Percentiles rank a stretch among this genome's conserved stretches.
phyloP scores from a whole-genome alignment of 2,113 vertebrate species.

The Leuciscus idus region DNA sequence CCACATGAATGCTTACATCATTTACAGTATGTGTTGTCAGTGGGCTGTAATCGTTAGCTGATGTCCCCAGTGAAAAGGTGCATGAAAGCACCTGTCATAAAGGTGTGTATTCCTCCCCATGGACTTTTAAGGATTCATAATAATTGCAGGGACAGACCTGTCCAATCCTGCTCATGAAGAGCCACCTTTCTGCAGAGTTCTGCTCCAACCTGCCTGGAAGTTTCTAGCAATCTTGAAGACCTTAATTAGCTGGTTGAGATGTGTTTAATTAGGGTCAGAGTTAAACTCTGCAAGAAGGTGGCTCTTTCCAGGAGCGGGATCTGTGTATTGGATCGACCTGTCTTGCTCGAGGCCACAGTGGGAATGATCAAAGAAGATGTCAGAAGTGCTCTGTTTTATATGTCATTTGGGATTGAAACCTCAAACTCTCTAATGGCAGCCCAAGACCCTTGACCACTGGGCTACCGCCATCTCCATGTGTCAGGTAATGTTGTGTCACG shows the following conservation, averaged over 20 bases:
- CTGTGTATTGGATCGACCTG: neutral
- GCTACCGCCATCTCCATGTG: neutral
- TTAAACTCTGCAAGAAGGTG: slow-evolving; percentile 8
- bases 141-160: slow-evolving; percentile 20
- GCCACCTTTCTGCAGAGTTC: slow-evolving; percentile 1
- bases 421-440: neutral
- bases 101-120: neutral
- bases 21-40: neutral
- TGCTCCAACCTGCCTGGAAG: neutral
- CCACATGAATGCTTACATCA: neutral
- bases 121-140: neutral
- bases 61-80: neutral
- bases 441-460: neutral
- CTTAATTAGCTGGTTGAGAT: slow-evolving; percentile 12
- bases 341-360: neutral
- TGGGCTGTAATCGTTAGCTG: slow-evolving; percentile 16
- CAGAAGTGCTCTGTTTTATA: slow-evolving; percentile 2
- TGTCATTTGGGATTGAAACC: slow-evolving; percentile 18
- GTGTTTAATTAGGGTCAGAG: slow-evolving; percentile 8
- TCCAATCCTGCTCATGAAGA: neutral
- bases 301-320: neutral
- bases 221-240: neutral
- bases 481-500: neutral
- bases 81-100: neutral
- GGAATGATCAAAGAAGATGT: neutral